Conservation (phyloP, 2,113 vertebrate genomes). For the Garra rufa region DNA sequence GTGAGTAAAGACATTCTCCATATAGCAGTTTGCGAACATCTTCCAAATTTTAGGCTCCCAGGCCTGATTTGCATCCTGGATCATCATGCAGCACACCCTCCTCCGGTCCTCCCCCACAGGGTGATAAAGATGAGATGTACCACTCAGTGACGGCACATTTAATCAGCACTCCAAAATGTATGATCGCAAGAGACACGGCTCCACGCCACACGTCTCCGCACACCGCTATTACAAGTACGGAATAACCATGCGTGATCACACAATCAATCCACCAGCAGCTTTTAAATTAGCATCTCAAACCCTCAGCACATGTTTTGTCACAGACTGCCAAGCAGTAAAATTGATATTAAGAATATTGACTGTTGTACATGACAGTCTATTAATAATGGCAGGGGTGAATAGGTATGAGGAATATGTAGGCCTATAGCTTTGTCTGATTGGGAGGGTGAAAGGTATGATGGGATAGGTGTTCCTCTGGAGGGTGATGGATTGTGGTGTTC, state of each 20-base stretch:
- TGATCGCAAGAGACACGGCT: conserved; percentile 55
- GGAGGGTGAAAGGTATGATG: conserved; percentile 48
- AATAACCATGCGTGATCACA: conserved; percentile 52
- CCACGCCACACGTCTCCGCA: conserved; percentile 39
- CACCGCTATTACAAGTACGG: conserved; percentile 40
- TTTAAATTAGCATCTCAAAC: conserved; percentile 56
- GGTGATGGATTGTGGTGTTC: conserved; percentile 44
- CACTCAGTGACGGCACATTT: conserved; percentile 55
- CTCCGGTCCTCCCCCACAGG: conserved; percentile 46
- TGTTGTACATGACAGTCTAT: conserved; percentile 51
- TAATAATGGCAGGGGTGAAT: conserved; percentile 59
- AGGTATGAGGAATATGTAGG: conserved; percentile 42
- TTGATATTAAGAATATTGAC: conserved; percentile 65
- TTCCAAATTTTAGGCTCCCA: background rate
- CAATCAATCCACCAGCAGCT: conserved; percentile 53
- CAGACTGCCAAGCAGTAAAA: conserved; percentile 58
- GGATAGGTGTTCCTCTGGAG: conserved; percentile 37
- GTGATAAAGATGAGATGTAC: conserved; percentile 60
- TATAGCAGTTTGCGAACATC: background rate
- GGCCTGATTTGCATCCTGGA: conserved; percentile 7
- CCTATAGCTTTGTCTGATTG: conserved; percentile 36
- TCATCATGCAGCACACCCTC: conserved; percentile 21
- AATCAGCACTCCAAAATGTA: conserved; percentile 58
- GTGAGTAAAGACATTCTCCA: background rate
- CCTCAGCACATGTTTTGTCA: conserved; percentile 60